Evolutionary conservation across 2,888 invertebrate species (phyloP), one percentile per base, ranked within the genome.

Genomic region (Caenorhabditis virilis): DNA sequence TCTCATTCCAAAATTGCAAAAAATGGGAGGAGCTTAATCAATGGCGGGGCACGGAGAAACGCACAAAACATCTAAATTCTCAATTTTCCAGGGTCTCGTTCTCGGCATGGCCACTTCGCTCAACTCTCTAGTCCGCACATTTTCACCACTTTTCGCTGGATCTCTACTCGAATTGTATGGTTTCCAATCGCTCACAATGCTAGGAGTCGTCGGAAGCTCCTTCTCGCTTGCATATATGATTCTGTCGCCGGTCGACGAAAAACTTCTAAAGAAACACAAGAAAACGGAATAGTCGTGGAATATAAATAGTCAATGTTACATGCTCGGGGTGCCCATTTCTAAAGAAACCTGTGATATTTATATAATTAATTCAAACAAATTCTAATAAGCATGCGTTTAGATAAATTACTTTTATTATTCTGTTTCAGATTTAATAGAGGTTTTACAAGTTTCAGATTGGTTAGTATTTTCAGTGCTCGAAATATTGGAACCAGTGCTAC

Each of bases 41-140:
- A n/a, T n/a, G n/a, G n/a, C n/a, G n/a, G n/a, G n/a, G n/a, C n/a
- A n/a, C n/a, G n/a, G n/a, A n/a, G n/a, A n/a, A n/a, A n/a, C n/a
- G n/a, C n/a, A n/a, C n/a, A n/a, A n/a, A n/a, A n/a, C n/a, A n/a
- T n/a, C n/a, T n/a, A n/a, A n/a, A n/a, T n/a, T n/a, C n/a, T n/a
- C n/a, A n/a, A n/a, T 39, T n/a, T 66, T 73, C n/a, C 60, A 74
- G 73, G 77, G 77, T n/a, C 26, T 76, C 15, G 70, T 76, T 13
- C 69, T 77, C 11, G 77, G 77, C n/a, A 59, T 70, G 0, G 55
- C 74, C 9, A 76, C 74, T n/a, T 66, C 74, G 2, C 20, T 71
- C 51, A 75, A 74, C 59, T 72, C 77, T 1, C 48, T 77, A 11
- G 69, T 72, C 9, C 43, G 77, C 20, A 76, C 77, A 2, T 60